Percentiles rank a stretch among this genome's conserved stretches.
These are phyloP conservation scores for Erebia epiphron DNA, from an alignment of 2,888 invertebrate genomes.

Conservation along the genomic window DNA sequence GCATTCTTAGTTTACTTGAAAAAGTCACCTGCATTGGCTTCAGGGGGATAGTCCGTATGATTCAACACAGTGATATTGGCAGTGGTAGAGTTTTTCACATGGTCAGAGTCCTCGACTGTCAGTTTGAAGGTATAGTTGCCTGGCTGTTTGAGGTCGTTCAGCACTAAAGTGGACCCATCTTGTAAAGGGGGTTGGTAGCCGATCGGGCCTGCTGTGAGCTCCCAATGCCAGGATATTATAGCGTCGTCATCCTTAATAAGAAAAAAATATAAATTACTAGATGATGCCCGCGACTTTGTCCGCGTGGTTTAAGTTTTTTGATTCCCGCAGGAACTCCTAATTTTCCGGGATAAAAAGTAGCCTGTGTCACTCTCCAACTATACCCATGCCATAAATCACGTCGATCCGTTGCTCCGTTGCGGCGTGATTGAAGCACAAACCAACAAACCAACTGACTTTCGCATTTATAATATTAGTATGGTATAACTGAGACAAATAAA, in stretches of 20 bases:
- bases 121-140: slow-evolving; percentile 96
- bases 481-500: too few relatives aligned
- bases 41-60: slow-evolving; percentile 96
- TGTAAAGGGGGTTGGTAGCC: slow-evolving; percentile 91
- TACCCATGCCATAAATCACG: too few relatives aligned
- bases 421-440: too few relatives aligned
- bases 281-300: too few relatives aligned
- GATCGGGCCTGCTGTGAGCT: slow-evolving; percentile 93
- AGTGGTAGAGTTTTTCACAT: slow-evolving; percentile 91
- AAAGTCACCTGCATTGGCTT: slow-evolving; percentile 91
- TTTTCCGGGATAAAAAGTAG: too few relatives aligned
- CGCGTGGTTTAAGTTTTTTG: too few relatives aligned
- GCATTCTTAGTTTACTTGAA: not conserved
- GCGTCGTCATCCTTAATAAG: slow-evolving; percentile 87
- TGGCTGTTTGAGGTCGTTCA: slow-evolving; percentile 91
- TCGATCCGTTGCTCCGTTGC: too few relatives aligned
- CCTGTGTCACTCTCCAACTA: too few relatives aligned
- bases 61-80: slow-evolving; percentile 95
- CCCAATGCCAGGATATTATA: slow-evolving; percentile 96
- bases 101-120: slow-evolving; percentile 96
- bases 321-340: too few relatives aligned
- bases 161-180: slow-evolving; percentile 91
- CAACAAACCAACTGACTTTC: too few relatives aligned
- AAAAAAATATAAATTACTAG: not conserved
- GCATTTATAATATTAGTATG: too few relatives aligned